Base-by-base conservation (phyloP, 2,113 vertebrate genomes). In the Puntigrus tetrazona region DNA sequence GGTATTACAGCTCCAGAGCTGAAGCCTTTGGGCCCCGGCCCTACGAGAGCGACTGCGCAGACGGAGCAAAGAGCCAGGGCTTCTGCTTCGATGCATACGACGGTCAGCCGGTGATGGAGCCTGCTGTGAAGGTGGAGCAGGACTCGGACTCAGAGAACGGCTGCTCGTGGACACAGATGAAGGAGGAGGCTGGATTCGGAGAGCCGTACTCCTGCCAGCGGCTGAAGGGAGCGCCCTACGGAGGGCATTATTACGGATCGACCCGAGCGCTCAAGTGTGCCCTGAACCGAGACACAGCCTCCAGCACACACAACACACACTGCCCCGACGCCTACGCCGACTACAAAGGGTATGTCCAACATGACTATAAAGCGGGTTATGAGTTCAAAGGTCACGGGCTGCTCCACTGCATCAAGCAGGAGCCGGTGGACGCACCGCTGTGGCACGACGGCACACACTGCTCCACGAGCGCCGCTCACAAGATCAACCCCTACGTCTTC, bases 101-200 rank as follows among this genome's bases (percentile, higher is more conserved):
- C 0, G 70, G 92, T 5, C 85, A 93, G 0, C 13, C 94, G 89
- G 93, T 95, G 47, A 81, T 94, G 0, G 95, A 96, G n/a, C 92
- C 94, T 89, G 94, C 96, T 38, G 95, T 99, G 88, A 99, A 99
- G 91, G 94, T 88, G 0, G 98, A 99, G 89, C 95, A 95, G 0
- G 96, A 98, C 89, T 96, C 96, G 0, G 96, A 97, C 89, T 94
- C 96, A 0, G 96, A 97, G 87, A 96, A 96, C 1, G 88, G 94
- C 31, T 93, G 70, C 95, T 45, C 43, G 43, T 45, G 43, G 43
- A 45, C 43, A 85, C 96, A 95, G 65, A 94, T 98, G 85, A 99
- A 99, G 91, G 92, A 92, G 0, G 97, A 99, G 90, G 92, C 88
- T 0, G 94, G 95, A 79, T 93, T 93, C 81, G 94, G 90, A 0